Conservation (phyloP, 2,113 vertebrate species). For the Tachysurus vachellii region DNA sequence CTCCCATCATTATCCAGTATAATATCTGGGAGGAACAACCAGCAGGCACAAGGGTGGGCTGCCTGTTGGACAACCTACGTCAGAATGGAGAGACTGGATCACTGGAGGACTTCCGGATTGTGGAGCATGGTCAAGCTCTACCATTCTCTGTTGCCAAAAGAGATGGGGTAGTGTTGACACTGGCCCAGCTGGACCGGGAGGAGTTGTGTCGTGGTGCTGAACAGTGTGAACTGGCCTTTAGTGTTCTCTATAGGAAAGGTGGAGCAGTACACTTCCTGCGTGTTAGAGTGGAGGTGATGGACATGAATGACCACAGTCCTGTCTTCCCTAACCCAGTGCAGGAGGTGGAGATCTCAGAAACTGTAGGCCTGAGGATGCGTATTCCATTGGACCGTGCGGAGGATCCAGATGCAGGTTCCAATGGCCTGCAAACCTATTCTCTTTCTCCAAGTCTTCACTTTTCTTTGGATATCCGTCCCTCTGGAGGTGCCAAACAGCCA, state of each 20-base stretch:
- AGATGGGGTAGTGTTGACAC: conserved; percentile 80
- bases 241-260: conserved; percentile 77
- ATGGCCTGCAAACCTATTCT: conserved; percentile 78
- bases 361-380: conserved; percentile 75
- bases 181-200: conserved; percentile 83
- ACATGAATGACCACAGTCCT: conserved; percentile 88
- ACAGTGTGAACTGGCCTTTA: conserved; percentile 83
- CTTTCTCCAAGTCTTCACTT: conserved; percentile 86
- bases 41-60: conserved; percentile 78
- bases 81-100: conserved; percentile 62
- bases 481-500: conserved; percentile 76
- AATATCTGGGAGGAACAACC: conserved; percentile 84
- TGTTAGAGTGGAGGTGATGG: conserved; percentile 86
- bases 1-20: conserved; percentile 72
- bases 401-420: conserved; percentile 81
- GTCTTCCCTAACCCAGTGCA: conserved; percentile 77
- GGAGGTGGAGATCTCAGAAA: conserved; percentile 91
- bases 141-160: conserved; percentile 73
- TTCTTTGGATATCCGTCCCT: conserved; percentile 77
- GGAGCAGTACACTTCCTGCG: conserved; percentile 72
- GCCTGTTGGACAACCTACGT: conserved; percentile 77
- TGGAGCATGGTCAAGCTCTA: conserved; percentile 77
- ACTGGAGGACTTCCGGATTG: conserved; percentile 78
- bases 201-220: conserved; percentile 80
- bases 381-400: conserved; percentile 86